These are phyloP conservation scores for Arrhamphus sclerolepis DNA, from an alignment of 2,797 vertebrate species.

Conservation along the genomic window DNA sequence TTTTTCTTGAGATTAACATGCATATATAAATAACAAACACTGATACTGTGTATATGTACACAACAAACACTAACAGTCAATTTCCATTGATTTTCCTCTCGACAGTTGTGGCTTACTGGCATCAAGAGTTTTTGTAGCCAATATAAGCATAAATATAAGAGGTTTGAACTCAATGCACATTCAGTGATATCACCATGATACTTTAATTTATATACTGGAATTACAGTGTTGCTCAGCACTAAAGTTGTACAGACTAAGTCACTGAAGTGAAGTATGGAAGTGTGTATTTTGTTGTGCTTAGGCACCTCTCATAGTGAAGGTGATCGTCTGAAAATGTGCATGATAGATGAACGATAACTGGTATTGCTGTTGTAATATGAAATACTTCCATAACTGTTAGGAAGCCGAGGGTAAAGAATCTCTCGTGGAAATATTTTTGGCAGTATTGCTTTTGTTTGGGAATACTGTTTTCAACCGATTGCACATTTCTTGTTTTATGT, in stretches of 20 bases:
- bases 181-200: constrained; percentile 19
- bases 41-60: constrained; percentile 31
- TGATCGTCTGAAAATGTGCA: constrained; percentile 47
- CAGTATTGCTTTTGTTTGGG: constrained; percentile 53
- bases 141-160: constrained; percentile 28
- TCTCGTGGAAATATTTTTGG: constrained; percentile 13
- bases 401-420: constrained; percentile 21
- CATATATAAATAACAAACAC: constrained; percentile 23
- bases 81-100: constrained; percentile 18
- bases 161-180: constrained; percentile 31
- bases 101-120: constrained; percentile 32
- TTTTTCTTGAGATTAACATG: constrained; percentile 34
- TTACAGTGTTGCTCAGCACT: constrained; percentile 4
- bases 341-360: constrained; percentile 41
- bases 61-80: constrained; percentile 32
- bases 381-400: constrained; percentile 37
- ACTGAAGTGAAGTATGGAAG: constrained; percentile 34
- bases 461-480: constrained; percentile 34
- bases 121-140: constrained; percentile 34
- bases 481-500: constrained; percentile 60
- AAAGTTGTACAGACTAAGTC: constrained; percentile 58
- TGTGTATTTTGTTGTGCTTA: constrained; percentile 43
- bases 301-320: constrained; percentile 32
- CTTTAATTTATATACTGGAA: constrained; percentile 37
- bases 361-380: constrained; percentile 40